Base-by-base conservation (phyloP, 35 echinoderm and acorn worm genomes). In the Holothuria glaberrima region DNA sequence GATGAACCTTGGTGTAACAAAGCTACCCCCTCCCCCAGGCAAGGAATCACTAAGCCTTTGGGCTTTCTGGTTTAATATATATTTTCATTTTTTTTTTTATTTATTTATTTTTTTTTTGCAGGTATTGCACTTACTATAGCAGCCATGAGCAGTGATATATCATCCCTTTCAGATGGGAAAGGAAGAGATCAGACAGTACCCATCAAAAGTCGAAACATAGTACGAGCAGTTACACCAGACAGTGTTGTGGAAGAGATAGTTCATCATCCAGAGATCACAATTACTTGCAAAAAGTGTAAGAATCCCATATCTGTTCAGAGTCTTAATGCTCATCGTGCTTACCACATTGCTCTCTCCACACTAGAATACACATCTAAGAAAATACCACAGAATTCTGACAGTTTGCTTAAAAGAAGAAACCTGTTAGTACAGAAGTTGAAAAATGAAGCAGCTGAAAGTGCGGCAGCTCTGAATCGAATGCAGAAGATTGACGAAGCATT, bases 91-190 rank as follows among this genome's bases (percentile, higher is more conserved):
- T 30, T 66, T 19, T 17, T 16, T 7, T 32, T 45, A 0, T 0
- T 75, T 32, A 30, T 75, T 75, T 31, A 10, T 33, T 75, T 75
- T 0, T 6, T 30, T 71, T 5, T 33, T 71, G 17, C n/a, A n/a
- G 27, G 24, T 79, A 7, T 36, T 41, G 45, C 75, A 79, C 29
- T n/a, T n/a, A 79, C 19, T 17, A 0, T 5, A 0, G 68, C 41
- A 76, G 30, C 32, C 25, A 96, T 96, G 94, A 96, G 91, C 82
- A 96, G 94, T 66, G 94, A 96, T 50, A 92, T 90, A 69, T 96
- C 94, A 38, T 90, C 91, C 46, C 71, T 88, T 25, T 96, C 94
- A 20, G 94, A 86, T 3, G 91, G 58, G 26, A 65, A 74, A 70
- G 86, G 62, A 29, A 66, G 77, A 41, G 59, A 67, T 60, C 41